Base-by-base conservation (phyloP, 2,113 vertebrate species). In the Solea senegalensis region DNA sequence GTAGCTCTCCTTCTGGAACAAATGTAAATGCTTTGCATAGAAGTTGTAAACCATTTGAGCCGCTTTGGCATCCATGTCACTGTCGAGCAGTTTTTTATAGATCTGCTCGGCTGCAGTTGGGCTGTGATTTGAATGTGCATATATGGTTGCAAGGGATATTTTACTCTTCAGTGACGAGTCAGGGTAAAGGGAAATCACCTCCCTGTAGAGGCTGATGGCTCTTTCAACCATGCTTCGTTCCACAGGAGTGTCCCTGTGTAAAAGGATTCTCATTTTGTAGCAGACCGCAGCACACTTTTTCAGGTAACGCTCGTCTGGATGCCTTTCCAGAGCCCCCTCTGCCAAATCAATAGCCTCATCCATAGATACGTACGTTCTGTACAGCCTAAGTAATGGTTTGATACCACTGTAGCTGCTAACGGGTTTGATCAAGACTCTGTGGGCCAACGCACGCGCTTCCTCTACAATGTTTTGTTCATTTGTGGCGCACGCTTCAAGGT, bases 341-440 rank as follows among this genome's bases (percentile, higher is more conserved):
- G 83, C 85, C 61, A 90, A 43, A 27, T 82, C 72, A 16, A 88
- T 71, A 1, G 86, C 88, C 56, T 90, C 90, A 48, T 86, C 71
- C 2, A 57, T 40, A 2, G 85, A 84, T 7, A 86, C 4, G 13
- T 53, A 16, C 4, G 1, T 48, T 39, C 53, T 80, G 78, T 83
- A 90, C 0, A 88, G 41, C 14, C 40, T 48, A 0, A 87, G 70
- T 40, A 91, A 8, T 0, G 77, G 77, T 45, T 26, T 56, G 41
- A 89, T 58, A 1, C 87, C 89, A n/a, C 79, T 86, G 70, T 87
- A 88, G 67, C 69, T 77, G 59, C 84, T 72, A 4, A 75, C 52
- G 0, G 82, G 70, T 26, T 78, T 84, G 1, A 9, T 64, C 2
- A 91, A 59, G 72, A 91, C 68, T 16, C 7, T 58, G 28, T 46